Base-by-base conservation (phyloP, 2,888 invertebrate genomes). In the Drosophila peninsularis region DNA sequence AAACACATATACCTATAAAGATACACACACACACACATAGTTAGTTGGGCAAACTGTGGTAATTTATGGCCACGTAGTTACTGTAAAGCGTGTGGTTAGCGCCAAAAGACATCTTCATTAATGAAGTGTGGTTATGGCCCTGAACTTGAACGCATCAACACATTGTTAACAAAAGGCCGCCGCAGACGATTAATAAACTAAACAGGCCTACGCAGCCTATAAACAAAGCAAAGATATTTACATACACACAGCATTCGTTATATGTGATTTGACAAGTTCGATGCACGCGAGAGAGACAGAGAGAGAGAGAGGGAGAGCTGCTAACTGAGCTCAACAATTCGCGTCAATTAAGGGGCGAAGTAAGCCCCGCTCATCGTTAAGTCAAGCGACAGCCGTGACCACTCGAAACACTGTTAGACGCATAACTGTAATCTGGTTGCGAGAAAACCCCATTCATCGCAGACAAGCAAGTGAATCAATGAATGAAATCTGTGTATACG, bases 111-210 rank as follows among this genome's bases (percentile, higher is more conserved):
- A 17, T 62, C 73, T 58, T 67, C 62, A 42, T 27, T 56, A 45
- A 36, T 30, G 27, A 45, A 52, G 13, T 50, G 39, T 34, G 49
- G 10, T 62, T 62, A 17, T 50, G 71, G 64, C 78, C 81, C 78
- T 80, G 80, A 80, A 80, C 80, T 80, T 80, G 81, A 80, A 52
- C 45, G 62, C 56, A 27, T 45, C 64, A 24, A 32, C 21, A 62
- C 45, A 57, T 53, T 30, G 21, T 34, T 32, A 32, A 14, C 34
- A 10, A 50, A 34, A 21, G 10, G 19, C 32, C 13, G 32, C 19
- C 13, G 32, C 49, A 47, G 57, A 50, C 45, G 56, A 71, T 61
- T 53, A 34, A 66, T 19, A 58, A 60, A 47, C 34, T 64, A 34
- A 47, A 49, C 19, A 27, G 13, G 44, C 53, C 53, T 21, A 53